Evolutionary conservation across 2,888 invertebrate species (phyloP), one percentile per base, ranked within the genome.

Genomic region (Heliconius aoede): DNA sequence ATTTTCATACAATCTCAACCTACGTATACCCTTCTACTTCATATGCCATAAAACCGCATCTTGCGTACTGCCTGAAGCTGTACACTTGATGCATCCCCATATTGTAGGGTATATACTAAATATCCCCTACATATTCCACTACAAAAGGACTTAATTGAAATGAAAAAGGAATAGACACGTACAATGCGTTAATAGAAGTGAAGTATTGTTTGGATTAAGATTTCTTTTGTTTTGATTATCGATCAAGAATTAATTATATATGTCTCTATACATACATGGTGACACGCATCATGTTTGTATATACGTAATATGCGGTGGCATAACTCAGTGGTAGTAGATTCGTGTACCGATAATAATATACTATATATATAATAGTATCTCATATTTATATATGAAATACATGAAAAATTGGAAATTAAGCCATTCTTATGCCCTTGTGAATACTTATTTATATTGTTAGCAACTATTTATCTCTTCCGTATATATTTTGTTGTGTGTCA

Each of bases 1-100:
- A 40, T 65, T 26, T 36, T 65, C 36, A 40, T 65, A 24, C 65
- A 65, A 40, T 65, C 65, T 40, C 24, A 4, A n/a, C 15, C 30
- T 28, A 28, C 51, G 28, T n/a, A 15, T 55, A n/a, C n/a, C 69
- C 69, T 21, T 32, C 46, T 69, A 55, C 69, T 69, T 32, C 68
- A 24, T 55, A 55, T n/a, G n/a, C 28, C 51, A 51, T 69, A 69
- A 51, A 55, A 55, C 55, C 69, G 18, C 69, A 69, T 69, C 69
- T 69, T 69, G 55, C 69, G n/a, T 69, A 69, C 24, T 15, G 55
- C 55, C 69, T 69, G 51, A 55, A 55, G 69, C 69, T 32, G 51
- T 15, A 28, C 51, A 55, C 55, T 69, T 69, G 51, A 30, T 32
- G 30, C 30, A 30, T 55, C 69, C 55, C 68, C 36, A 7, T 28